Conservation (phyloP, 2,113 vertebrate species). For the Girardinichthys multiradiatus region DNA sequence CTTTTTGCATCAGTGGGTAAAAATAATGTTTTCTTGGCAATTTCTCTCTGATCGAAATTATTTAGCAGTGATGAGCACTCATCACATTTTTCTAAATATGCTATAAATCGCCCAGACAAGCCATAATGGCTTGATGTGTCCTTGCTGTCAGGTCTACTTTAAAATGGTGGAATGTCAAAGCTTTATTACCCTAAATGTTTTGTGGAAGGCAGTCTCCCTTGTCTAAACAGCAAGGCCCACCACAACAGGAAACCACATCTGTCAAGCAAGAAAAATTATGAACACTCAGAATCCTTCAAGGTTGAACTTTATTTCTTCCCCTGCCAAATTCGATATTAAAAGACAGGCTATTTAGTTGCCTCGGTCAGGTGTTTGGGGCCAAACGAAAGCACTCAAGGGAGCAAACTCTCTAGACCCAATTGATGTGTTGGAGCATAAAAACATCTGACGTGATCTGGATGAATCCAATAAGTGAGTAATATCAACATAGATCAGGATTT, state of each 20-base stretch:
- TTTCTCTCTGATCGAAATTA: conserved; percentile 55
- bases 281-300: conserved; percentile 47
- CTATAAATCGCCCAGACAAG: conserved; percentile 75
- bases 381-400: conserved; percentile 30
- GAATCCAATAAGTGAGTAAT: conserved; percentile 29
- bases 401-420: conserved; percentile 18
- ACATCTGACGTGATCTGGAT: conserved; percentile 24
- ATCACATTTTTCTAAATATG: conserved; percentile 71
- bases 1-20: not conserved
- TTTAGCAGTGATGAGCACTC: conserved; percentile 60
- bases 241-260: conserved; percentile 66
- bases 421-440: conserved; percentile 32
- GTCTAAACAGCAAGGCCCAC: conserved; percentile 62
- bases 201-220: conserved; percentile 62
- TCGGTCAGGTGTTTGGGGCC: conserved; percentile 50
- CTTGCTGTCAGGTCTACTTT: conserved; percentile 76
- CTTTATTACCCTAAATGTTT: conserved; percentile 60
- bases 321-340: conserved; percentile 53
- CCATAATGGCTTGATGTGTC: conserved; percentile 69
- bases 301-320: conserved; percentile 29
- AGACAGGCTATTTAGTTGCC: conserved; percentile 41
- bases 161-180: conserved; percentile 56
- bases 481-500: conserved; percentile 31
- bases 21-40: conserved; percentile 11
- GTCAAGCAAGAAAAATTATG: conserved; percentile 68